phyloP scores from a whole-genome alignment of 2,888 invertebrate species.

The Pinctada fucata region DNA sequence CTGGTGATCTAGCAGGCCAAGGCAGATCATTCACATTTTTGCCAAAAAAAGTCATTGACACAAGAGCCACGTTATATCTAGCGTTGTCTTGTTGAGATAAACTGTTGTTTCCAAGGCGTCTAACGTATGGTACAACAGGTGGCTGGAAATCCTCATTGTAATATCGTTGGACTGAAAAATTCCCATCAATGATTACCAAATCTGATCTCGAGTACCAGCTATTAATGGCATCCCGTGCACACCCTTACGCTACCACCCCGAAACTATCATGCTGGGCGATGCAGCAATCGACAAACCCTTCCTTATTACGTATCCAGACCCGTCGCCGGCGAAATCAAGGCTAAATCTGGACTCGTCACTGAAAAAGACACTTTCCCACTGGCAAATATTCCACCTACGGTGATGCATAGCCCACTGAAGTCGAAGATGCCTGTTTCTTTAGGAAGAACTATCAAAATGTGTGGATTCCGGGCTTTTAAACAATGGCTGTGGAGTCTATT shows the following conservation, averaged over 20 bases:
- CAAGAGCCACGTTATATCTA: too few relatives aligned
- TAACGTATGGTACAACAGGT: not conserved
- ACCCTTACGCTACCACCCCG: not conserved
- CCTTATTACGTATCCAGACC: not conserved
- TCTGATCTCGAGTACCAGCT: not conserved
- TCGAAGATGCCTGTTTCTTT: constrained; percentile 24
- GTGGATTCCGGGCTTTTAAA: constrained; percentile 22
- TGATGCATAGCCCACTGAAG: constrained; percentile 3
- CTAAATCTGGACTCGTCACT: too few relatives aligned
- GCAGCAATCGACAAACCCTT: not conserved
- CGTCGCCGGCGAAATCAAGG: not conserved
- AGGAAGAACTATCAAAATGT: constrained; percentile 12
- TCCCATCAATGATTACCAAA: not conserved
- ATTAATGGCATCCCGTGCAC: not conserved
- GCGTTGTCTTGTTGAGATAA: too few relatives aligned
- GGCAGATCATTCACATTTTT: not conserved
- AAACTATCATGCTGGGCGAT: not conserved
- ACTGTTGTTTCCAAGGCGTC: not conserved
- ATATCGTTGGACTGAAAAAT: not conserved
- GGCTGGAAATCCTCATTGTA: not conserved
- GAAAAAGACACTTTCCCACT: not conserved
- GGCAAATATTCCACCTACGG: not conserved
- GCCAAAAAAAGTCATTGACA: too few relatives aligned
- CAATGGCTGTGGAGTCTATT: constrained; percentile 31
- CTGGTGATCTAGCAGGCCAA: not conserved